Evolutionary conservation across 2,888 invertebrate genomes (phyloP), one percentile per base, ranked within the genome.

Genomic region (Agelastica alni): DNA sequence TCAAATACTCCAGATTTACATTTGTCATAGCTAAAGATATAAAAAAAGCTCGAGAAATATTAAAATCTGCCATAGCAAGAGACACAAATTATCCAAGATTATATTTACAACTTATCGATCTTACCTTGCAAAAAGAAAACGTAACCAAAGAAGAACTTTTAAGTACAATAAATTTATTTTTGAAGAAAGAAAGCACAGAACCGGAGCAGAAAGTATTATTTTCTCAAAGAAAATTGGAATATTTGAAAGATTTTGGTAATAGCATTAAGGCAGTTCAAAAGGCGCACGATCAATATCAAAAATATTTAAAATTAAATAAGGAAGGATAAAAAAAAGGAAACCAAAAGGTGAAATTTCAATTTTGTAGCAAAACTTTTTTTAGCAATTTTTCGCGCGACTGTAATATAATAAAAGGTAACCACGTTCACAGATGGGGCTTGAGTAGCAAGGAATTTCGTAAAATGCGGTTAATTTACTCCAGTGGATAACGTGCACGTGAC

Each of bases 201-300:
- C 73, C 83, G 22, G 92, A 93, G 70, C 86, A 88, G 68, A 87
- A 89, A 73, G 86, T 95, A 43, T 77, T 89, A 60, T 91, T 98
- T 79, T 93, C 96, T 60, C 94, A 95, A 79, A 84, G 97, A 30
- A 94, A 96, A 71, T 85, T 97, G 56, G 97, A 98, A 78, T 94
- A 95, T 72, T 83, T 97, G 43, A 97, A 98, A 80, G 97, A 98
- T 79, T 90, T 95, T 71, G 93, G 95, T 53, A 79, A 82, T 1
- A 88, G 89, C 62, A 86, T 94, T 46, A 83, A 85, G 58, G 82
- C 83, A 59, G 87, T 91, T 60, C 83, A 89, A 73, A 81, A 83
- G 62, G 83, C 86, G 0, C 81, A 83, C 54, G 83, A 84, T 49
- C 83, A 84, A 44, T 83, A 83, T 63, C 82, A 83, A 54, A 81